Evolutionary conservation across 2,888 invertebrate genomes (phyloP).

Genomic region (Strigamia crassipes): DNA sequence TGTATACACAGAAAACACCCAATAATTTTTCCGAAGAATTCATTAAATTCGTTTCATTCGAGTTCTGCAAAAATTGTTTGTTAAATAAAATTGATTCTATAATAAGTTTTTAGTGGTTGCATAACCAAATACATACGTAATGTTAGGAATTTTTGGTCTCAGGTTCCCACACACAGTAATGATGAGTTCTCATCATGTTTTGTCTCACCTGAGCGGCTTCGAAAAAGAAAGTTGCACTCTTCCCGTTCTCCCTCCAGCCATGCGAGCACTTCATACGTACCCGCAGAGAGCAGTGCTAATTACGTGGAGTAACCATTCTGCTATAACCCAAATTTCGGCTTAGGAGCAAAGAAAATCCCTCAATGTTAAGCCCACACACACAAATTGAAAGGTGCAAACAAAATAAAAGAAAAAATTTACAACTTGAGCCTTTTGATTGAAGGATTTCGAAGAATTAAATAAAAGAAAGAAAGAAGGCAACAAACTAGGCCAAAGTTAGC

Average conservation of each 20-base stretch:
- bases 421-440: conserved; percentile 16
- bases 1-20: too few relatives aligned
- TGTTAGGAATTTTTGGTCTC: not conserved
- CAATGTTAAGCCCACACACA: not conserved
- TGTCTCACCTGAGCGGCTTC: conserved; percentile 16
- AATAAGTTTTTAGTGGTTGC: not conserved
- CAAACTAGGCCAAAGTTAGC: not conserved
- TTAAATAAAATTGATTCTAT: too few relatives aligned
- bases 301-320: not conserved
- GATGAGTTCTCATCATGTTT: conserved; percentile 21
- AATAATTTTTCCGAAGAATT: too few relatives aligned
- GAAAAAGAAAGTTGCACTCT: conserved; percentile 14
- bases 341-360: not conserved
- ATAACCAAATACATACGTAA: not conserved
- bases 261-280: not conserved
- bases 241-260: not conserved
- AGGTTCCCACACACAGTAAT: not conserved
- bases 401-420: not conserved
- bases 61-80: too few relatives aligned
- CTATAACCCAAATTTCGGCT: not conserved
- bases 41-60: too few relatives aligned
- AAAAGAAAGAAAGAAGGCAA: not conserved
- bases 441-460: not conserved
- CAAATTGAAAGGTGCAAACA: conserved; percentile 14
- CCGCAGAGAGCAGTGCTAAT: conserved; percentile 11